Percentiles rank a stretch among this genome's conserved stretches.
These are phyloP conservation scores for Aplidium turbinatum DNA, from an alignment of 23 tunicate species.

Conservation along the genomic window DNA sequence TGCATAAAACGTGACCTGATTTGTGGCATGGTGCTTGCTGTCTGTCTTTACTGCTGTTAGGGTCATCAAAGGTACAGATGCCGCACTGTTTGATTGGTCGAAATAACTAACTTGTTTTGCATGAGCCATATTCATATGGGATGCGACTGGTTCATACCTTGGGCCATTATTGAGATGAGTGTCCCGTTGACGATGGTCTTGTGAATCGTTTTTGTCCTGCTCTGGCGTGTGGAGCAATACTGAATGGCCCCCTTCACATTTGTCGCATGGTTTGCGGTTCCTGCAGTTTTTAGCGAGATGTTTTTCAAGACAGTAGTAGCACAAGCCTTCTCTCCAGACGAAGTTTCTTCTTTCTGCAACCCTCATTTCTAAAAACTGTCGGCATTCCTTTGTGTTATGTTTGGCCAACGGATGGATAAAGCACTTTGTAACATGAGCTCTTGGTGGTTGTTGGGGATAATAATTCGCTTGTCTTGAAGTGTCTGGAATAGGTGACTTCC, in stretches of 20 bases:
- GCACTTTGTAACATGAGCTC: too few species aligned
- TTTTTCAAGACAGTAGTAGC: not conserved
- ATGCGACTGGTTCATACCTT: too few species aligned
- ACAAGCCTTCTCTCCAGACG: not conserved
- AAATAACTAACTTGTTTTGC: not conserved
- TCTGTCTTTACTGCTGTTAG: slow-evolving; percentile 3
- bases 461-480: too few species aligned
- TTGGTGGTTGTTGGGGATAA: too few species aligned
- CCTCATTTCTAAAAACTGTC: not conserved
- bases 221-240: not conserved
- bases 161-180: too few species aligned
- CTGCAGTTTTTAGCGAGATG: not conserved
- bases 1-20: slow-evolving; percentile 7
- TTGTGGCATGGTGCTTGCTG: too few species aligned
- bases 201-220: too few species aligned
- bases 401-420: too few species aligned
- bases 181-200: too few species aligned
- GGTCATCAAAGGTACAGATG: slow-evolving; percentile 7
- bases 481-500: too few species aligned
- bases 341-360: not conserved
- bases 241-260: not conserved
- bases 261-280: not conserved
- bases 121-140: too few species aligned
- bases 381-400: too few species aligned
- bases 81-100: not conserved